These are phyloP conservation scores for Ibycter americanus DNA, from an alignment of 2,797 vertebrate species.

Conservation along the genomic window DNA sequence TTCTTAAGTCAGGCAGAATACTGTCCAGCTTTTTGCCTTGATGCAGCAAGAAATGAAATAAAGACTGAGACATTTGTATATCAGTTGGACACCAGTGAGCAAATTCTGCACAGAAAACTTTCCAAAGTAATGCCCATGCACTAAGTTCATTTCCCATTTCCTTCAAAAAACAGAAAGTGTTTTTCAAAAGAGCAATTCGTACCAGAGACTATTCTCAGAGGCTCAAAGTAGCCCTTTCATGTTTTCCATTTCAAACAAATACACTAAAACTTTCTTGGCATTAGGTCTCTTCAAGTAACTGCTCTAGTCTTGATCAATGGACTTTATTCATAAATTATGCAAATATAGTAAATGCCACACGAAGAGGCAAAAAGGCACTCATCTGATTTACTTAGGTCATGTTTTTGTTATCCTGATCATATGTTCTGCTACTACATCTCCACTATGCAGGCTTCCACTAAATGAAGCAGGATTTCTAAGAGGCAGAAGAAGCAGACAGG, in stretches of 20 bases:
- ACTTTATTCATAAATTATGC: conserved; percentile 1
- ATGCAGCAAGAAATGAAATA: background rate
- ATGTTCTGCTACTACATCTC: background rate
- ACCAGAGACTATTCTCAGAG: conserved; percentile 17
- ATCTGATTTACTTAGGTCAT: background rate
- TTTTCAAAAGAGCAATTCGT: conserved; percentile 17
- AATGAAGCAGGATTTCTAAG: background rate
- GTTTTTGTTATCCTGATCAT: background rate
- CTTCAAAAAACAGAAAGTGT: conserved; percentile 22
- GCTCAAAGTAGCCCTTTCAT: background rate
- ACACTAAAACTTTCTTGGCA: background rate
- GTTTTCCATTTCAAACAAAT: conserved; percentile 18
- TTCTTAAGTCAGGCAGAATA: background rate
- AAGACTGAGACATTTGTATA: background rate
- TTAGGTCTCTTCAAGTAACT: background rate
- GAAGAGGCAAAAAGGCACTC: background rate
- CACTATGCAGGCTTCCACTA: background rate
- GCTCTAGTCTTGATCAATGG: background rate
- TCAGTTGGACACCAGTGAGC: background rate
- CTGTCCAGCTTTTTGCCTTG: background rate
- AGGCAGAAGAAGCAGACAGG: background rate
- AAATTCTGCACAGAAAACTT: conserved; percentile 11
- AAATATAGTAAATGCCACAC: background rate
- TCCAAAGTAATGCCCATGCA: conserved; percentile 30
- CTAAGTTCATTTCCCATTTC: conserved; percentile 35